Conservation (phyloP, 2,888 invertebrate genomes). For the Gerris lacustris region DNA sequence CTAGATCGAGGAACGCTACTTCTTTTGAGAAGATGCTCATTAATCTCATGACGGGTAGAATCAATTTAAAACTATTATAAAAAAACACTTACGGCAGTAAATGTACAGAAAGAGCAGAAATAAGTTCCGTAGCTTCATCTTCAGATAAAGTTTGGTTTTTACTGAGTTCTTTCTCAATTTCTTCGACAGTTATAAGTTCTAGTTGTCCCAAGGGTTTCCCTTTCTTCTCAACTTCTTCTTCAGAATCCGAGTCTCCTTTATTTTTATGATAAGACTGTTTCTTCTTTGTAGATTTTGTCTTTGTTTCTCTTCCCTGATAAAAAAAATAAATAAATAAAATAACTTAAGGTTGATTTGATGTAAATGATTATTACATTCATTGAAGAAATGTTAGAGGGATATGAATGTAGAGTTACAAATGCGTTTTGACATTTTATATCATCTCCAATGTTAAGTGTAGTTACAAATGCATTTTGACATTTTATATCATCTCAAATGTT, state of each 20-base stretch:
- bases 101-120: slow-evolving; percentile 53
- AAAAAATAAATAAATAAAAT: not conserved
- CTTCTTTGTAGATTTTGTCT: slow-evolving; percentile 87
- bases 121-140: slow-evolving; percentile 61
- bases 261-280: slow-evolving; percentile 36
- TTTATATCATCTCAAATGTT: no score
- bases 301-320: slow-evolving; percentile 69
- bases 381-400: no score
- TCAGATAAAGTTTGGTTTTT: slow-evolving; percentile 35
- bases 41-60: no score
- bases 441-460: no score
- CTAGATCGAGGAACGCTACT: no score
- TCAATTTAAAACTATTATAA: no score
- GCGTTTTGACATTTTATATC: no score
- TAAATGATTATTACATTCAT: no score
- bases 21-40: no score
- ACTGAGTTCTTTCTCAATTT: slow-evolving; percentile 45
- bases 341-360: no score
- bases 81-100: slow-evolving; percentile 47
- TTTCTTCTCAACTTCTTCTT: slow-evolving; percentile 35
- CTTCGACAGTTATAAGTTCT: slow-evolving; percentile 52
- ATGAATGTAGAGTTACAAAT: no score
- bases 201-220: slow-evolving; percentile 39
- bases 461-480: no score
- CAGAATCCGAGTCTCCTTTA: slow-evolving; percentile 51